Conservation (phyloP, 2,888 invertebrate genomes). For the Petrolisthes manimaculis region DNA sequence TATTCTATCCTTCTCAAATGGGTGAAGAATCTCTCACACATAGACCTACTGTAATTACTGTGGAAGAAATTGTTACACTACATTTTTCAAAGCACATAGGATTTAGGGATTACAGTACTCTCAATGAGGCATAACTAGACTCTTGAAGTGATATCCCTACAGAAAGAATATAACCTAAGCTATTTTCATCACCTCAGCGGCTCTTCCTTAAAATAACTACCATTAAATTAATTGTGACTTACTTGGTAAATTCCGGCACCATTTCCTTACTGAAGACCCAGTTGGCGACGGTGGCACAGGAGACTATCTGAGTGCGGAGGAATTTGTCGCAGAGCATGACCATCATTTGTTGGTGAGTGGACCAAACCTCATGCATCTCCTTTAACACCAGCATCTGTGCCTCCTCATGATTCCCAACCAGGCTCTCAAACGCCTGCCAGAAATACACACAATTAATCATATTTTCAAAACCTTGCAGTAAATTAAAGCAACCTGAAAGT, state of each 20-base stretch:
- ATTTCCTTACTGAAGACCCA: conserved; percentile 98
- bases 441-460: neutral
- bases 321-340: conserved; percentile 95
- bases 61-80: too few relatives aligned
- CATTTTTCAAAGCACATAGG: too few relatives aligned
- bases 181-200: too few relatives aligned
- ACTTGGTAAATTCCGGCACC: conserved; percentile 88
- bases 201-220: too few relatives aligned
- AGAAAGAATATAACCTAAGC: too few relatives aligned
- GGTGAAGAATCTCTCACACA: too few relatives aligned
- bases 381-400: conserved; percentile 76
- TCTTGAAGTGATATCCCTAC: too few relatives aligned
- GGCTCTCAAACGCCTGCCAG: conserved; percentile 55
- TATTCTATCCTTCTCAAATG: too few relatives aligned
- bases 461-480: neutral
- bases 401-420: conserved; percentile 57
- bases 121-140: too few relatives aligned
- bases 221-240: conserved; percentile 66
- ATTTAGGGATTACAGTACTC: too few relatives aligned
- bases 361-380: conserved; percentile 96
- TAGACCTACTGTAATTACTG: too few relatives aligned
- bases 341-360: conserved; percentile 94
- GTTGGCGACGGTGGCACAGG: conserved; percentile 95
- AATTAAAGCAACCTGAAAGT: neutral
- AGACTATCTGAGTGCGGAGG: conserved; percentile 96